Conservation (phyloP, 2,113 vertebrate species). For the Pelecanoides urinatrix region DNA sequence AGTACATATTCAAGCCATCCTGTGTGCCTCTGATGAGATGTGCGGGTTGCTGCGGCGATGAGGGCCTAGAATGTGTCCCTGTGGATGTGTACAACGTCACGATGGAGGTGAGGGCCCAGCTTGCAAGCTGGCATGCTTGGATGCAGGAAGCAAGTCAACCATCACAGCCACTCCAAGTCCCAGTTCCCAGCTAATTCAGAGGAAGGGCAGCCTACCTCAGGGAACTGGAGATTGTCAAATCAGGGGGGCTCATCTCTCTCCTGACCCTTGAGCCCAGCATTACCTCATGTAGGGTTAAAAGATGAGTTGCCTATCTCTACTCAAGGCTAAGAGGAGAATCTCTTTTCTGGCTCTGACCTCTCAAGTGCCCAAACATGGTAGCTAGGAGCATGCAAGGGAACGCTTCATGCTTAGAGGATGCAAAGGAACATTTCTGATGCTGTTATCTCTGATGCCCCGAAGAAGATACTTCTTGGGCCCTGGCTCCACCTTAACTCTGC, state of each 20-base stretch:
- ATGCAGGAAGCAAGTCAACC: background rate
- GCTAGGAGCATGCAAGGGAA: background rate
- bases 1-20: conserved; percentile 95
- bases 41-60: conserved; percentile 93
- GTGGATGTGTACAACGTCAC: conserved; percentile 87
- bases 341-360: background rate
- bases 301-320: background rate
- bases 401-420: background rate
- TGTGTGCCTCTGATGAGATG: conserved; percentile 94
- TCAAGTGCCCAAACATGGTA: background rate
- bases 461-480: background rate
- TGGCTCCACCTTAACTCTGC: background rate
- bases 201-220: background rate
- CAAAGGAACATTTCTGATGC: background rate
- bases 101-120: conserved; percentile 85
- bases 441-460: background rate
- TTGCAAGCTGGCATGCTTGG: background rate
- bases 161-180: background rate
- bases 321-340: background rate
- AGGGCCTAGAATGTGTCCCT: conserved; percentile 90
- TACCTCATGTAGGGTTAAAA: background rate
- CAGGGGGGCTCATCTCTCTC: background rate
- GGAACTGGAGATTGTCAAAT: background rate
- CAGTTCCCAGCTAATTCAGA: background rate
- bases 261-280: background rate